Percentiles rank a stretch among this genome's conserved stretches.
Evolutionary conservation across 2,888 invertebrate species (phyloP).

Genomic region (Creontiades dilutus): DNA sequence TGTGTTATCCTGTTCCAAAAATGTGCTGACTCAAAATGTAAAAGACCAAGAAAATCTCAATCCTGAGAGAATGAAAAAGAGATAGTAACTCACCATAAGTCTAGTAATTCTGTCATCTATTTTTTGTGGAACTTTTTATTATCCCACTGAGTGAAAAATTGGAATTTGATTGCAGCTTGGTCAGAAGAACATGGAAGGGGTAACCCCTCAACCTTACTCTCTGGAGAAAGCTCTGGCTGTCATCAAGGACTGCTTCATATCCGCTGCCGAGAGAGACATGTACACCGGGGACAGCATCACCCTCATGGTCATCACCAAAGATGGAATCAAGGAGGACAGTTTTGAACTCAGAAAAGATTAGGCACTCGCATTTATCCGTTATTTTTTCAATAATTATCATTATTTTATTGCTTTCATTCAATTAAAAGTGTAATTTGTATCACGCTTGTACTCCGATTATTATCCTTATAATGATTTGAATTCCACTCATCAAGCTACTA

Average conservation of each 20-base stretch:
- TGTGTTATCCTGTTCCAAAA: too few relatives aligned
- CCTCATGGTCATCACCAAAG: slow-evolving; percentile 92
- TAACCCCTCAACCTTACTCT: slow-evolving; percentile 83
- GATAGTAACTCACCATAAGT: too few relatives aligned
- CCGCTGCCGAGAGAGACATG: slow-evolving; percentile 98
- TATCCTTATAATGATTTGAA: neutral
- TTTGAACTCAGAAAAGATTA: slow-evolving; percentile 93
- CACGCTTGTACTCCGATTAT: neutral
- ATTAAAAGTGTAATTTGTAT: too few relatives aligned
- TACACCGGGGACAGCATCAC: slow-evolving; percentile 95
- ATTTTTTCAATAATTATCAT: neutral
- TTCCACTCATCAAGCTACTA: neutral
- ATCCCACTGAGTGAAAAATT: too few relatives aligned
- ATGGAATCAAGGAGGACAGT: slow-evolving; percentile 86
- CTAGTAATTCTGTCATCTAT: too few relatives aligned
- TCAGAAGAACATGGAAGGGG: slow-evolving; percentile 90
- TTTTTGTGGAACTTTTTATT: too few relatives aligned
- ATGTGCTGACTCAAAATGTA: too few relatives aligned
- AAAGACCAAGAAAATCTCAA: too few relatives aligned
- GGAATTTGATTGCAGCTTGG: slow-evolving; percentile 83
- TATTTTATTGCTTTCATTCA: neutral
- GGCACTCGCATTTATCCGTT: neutral
- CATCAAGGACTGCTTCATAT: slow-evolving; percentile 97
- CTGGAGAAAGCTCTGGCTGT: slow-evolving; percentile 90
- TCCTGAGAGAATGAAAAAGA: too few relatives aligned